Evolutionary conservation across 2,888 invertebrate species (phyloP).

Genomic region (Aplocera efformata): DNA sequence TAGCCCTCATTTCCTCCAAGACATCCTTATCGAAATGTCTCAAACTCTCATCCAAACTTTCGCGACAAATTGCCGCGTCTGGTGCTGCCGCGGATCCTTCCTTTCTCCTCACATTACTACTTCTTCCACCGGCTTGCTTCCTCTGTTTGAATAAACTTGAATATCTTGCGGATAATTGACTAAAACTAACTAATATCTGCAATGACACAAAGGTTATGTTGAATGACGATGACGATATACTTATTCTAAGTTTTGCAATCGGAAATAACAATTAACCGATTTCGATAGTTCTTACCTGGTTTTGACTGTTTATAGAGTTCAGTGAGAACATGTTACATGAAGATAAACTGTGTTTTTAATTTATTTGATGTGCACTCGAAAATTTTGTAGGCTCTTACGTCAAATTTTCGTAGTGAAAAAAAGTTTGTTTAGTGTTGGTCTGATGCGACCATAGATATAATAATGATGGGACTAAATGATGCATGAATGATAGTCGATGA

Average conservation of each 20-base stretch:
- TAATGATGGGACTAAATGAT: too few relatives aligned
- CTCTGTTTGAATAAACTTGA: conserved; percentile 67
- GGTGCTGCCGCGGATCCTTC: conserved; percentile 41
- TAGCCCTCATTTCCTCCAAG: conserved; percentile 56
- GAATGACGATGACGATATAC: conserved; percentile 47
- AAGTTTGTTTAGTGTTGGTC: conserved; percentile 6
- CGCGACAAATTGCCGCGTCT: conserved; percentile 62
- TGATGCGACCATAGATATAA: too few relatives aligned
- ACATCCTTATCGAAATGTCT: conserved; percentile 70
- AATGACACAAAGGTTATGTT: conserved; percentile 65
- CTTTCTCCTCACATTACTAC: conserved; percentile 58
- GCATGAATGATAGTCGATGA: too few relatives aligned
- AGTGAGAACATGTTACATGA: conserved; percentile 80
- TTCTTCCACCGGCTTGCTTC: conserved; percentile 56
- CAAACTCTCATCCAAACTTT: conserved; percentile 62
- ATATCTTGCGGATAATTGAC: conserved; percentile 71
- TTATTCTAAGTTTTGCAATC: conserved; percentile 5
- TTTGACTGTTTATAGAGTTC: conserved; percentile 77
- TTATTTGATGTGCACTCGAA: conserved; percentile 73
- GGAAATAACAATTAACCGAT: background rate
- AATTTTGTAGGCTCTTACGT: conserved; percentile 78
- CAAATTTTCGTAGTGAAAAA: conserved; percentile 50
- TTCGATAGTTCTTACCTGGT: conserved; percentile 56
- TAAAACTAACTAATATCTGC: conserved; percentile 77
- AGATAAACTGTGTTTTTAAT: conserved; percentile 62